Conservation (phyloP, 2,797 vertebrate genomes). For the Chrosomus eos region DNA sequence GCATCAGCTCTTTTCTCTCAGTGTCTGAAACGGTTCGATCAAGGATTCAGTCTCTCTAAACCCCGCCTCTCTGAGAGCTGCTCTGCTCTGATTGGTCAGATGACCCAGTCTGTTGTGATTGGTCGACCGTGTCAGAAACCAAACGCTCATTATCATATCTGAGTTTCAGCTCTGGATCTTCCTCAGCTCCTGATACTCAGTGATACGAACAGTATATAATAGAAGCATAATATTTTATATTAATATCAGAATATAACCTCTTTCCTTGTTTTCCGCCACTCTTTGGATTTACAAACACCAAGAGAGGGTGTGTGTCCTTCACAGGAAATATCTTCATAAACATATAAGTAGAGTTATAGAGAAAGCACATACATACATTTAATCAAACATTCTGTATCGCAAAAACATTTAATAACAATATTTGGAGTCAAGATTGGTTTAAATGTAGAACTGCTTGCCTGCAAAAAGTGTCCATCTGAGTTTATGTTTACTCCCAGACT, state of each 20-base stretch:
- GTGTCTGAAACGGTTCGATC: background rate
- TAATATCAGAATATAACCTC: constrained; percentile 70
- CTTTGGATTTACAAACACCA: constrained; percentile 93
- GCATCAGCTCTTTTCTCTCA: background rate
- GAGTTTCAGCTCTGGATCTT: background rate
- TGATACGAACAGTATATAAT: background rate
- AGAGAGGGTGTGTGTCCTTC: constrained; percentile 82
- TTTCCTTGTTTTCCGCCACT: constrained; percentile 93
- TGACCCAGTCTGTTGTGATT: too few species aligned
- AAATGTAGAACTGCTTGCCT: constrained; percentile 62
- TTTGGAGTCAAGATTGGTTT: background rate
- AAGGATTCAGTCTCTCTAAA: background rate
- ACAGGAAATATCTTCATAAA: constrained; percentile 79
- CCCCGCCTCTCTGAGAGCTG: background rate
- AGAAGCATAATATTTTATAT: background rate
- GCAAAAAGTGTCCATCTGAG: constrained; percentile 76
- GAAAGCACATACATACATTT: background rate
- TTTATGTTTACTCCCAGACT: constrained; percentile 70
- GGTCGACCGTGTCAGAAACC: rapidly evolving
- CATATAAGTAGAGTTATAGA: background rate
- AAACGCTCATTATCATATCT: background rate
- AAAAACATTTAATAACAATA: background rate
- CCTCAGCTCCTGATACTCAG: background rate
- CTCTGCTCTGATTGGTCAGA: background rate
- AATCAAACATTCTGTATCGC: background rate